These are phyloP conservation scores for Ianthella basta DNA, from an alignment of 37 sponge, comb jelly and placozoan genomes.

Conservation along the genomic window DNA sequence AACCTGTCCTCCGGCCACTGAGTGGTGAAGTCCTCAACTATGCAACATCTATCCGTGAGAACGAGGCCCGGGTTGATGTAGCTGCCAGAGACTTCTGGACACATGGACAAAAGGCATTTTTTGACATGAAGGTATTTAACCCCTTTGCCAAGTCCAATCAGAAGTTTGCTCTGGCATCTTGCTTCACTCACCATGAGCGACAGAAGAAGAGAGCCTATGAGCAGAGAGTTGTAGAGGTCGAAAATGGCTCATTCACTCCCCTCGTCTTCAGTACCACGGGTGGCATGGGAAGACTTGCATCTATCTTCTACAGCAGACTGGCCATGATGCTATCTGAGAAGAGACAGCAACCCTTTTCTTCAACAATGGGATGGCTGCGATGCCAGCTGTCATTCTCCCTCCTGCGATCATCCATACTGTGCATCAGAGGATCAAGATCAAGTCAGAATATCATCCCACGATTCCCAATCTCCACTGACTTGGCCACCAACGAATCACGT, in stretches of 20 bases:
- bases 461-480: neutral
- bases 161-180: slow-evolving; percentile 23
- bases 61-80: slow-evolving; percentile 17
- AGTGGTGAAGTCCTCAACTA: slow-evolving; percentile 11
- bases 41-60: neutral
- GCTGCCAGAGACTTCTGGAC: slow-evolving; percentile 29
- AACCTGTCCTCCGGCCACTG: slow-evolving; percentile 11
- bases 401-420: slow-evolving; percentile 4
- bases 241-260: slow-evolving; percentile 18
- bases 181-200: slow-evolving; percentile 11
- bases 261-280: slow-evolving; percentile 26
- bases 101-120: slow-evolving; percentile 30
- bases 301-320: slow-evolving; percentile 33
- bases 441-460: neutral
- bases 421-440: slow-evolving; percentile 13
- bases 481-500: slow-evolving; percentile 5
- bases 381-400: slow-evolving; percentile 20
- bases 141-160: slow-evolving; percentile 35
- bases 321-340: slow-evolving; percentile 19
- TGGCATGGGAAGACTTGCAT: slow-evolving; percentile 24
- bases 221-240: slow-evolving; percentile 7
- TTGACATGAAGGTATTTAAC: slow-evolving; percentile 30
- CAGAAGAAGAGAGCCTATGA: slow-evolving; percentile 13
- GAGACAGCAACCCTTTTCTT: slow-evolving; percentile 6
- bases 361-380: slow-evolving; percentile 24